Evolutionary conservation across 2,888 invertebrate species (phyloP), one percentile per base, ranked within the genome.

Genomic region (Leptarthrus brevirostris): DNA sequence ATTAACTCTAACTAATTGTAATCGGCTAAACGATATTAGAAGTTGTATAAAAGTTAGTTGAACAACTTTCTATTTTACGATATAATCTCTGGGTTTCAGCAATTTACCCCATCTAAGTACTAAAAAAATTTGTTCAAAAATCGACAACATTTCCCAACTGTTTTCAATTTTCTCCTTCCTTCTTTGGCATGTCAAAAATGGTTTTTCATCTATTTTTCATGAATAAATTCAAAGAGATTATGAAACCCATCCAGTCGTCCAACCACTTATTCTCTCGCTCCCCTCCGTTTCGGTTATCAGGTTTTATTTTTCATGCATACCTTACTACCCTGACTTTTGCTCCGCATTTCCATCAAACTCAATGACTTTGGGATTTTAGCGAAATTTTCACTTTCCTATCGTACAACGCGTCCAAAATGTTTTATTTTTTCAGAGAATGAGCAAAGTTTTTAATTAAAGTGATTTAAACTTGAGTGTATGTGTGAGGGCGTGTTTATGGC

Each of bases 391-490:
- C 56, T 56, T 56, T 26, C 30, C 56, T 8, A 30, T 56, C 56
- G 26, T 26, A 30, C 5, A 1, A 30, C 30, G 30, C 16, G 30
- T 26, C 30, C 56, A 30, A 30, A 14, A 6, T 14, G 24, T 22
- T 20, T 52, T 52, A 20, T 12, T 16, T 20, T 20, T 20, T 52
- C 10, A 18, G 53, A 20, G 34, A 81, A 87, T 84, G 87, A 87
- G 78, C 85, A 86, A 75, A 87, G 87, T 82, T 83, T 87, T 72
- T 87, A 86, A 83, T 87, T 86, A n/a, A 36, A 49, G 22, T 70
- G 58, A 53, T 49, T 58, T 70, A 24, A 74, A 40, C 40, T 34
- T 66, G 18, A n/a, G 34, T 24, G 40, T 69, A 56, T 54, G 30
- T 30, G 30, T 30, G 36, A 34, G 26, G 34, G 53, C 36, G 24